phyloP scores from a whole-genome alignment of 1,140 invertebrate species.

The Amphibalanus amphitrite region DNA sequence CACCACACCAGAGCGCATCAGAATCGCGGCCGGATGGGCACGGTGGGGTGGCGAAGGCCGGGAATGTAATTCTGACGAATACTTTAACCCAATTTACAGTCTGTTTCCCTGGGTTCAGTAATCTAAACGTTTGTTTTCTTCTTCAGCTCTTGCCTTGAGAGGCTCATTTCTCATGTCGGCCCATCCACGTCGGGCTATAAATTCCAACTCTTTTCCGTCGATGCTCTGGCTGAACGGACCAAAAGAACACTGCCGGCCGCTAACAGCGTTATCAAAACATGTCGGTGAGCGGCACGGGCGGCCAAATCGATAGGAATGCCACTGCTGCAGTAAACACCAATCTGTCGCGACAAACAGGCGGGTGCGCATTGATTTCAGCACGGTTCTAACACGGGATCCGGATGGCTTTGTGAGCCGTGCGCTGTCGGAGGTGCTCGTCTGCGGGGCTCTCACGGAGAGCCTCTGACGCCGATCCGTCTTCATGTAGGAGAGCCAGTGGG shows the following conservation, averaged over 20 bases:
- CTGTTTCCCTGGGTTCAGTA: neutral
- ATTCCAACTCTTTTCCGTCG: neutral
- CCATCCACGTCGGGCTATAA: neutral
- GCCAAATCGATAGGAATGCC: neutral
- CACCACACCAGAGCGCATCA: no score
- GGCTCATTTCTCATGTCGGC: neutral
- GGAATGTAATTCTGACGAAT: no score
- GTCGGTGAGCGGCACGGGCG: neutral
- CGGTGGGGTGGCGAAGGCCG: no score
- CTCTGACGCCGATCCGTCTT: neutral
- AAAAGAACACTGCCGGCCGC: neutral
- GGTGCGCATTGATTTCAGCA: neutral
- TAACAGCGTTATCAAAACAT: neutral
- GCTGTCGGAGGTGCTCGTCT: neutral
- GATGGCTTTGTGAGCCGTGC: neutral
- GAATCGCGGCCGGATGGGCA: no score
- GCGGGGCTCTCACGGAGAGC: no score
- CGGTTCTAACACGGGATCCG: neutral
- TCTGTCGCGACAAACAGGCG: neutral
- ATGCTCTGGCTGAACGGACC: neutral
- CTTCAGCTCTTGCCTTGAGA: neutral
- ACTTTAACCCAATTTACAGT: neutral
- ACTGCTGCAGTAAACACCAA: neutral
- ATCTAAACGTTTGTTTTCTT: neutral
- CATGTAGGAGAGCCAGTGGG: neutral